Base-by-base conservation (phyloP, 2,797 vertebrate species). In the Melopsittacus undulatus region DNA sequence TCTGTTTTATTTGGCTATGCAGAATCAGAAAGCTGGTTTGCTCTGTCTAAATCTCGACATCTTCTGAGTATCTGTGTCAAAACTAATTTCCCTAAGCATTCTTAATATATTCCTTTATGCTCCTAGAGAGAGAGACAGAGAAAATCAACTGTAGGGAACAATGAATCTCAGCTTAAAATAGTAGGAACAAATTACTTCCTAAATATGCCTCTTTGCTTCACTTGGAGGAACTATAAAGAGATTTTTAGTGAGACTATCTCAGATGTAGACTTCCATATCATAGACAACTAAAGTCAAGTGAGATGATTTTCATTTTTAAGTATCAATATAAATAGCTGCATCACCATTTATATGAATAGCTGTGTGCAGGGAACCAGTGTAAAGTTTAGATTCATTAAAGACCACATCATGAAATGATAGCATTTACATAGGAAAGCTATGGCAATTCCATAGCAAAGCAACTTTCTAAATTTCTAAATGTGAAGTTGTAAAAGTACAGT, bases 141-240 rank as follows among this genome's bases (percentile, higher is more conserved):
- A 51, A 38, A 86, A 83, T 10, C 57, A 91, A 73, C 78, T 78
- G 42, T 29, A 86, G 69, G n/a, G 90, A 96, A 73, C 87, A 94
- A 94, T 91, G 96, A 95, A 94, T 95, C 83, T 88, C 73, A 72
- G 5, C 52, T 92, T 91, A 95, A 96, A 96, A 94, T 81, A 91
- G 93, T 92, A 94, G 5, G 2, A 85, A 94, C 18, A 57, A 95
- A 92, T 95, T 89, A 52, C 64, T 91, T 89, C 92, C 45, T 87
- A 80, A 85, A 96, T 93, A 85, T 85, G 66, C 40, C 45, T 81
- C 67, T 89, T 89, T 87, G 36, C 62, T 91, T 91, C 61, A 70
- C 38, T 83, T 94, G 76, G 32, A 95, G 30, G 23, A 94, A n/a
- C 79, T 85, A 75, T 94, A 90, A 94, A 91, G 89, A 72, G 73